Conservation (phyloP, 2,113 vertebrate species). For the Copsychus sechellarum region DNA sequence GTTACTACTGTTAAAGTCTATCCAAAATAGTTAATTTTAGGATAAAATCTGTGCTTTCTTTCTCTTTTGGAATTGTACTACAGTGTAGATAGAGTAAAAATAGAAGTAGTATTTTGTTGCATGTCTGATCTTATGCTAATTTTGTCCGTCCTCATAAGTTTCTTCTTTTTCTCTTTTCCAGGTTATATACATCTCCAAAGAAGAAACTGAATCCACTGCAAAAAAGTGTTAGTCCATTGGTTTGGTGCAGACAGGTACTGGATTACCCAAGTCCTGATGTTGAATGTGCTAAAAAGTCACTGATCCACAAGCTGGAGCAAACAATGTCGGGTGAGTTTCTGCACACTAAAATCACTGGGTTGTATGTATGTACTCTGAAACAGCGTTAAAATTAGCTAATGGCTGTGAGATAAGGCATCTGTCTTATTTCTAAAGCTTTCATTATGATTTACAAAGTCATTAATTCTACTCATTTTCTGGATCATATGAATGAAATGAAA, state of each 20-base stretch:
- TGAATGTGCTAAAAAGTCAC: conserved; percentile 95
- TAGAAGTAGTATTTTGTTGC: neutral
- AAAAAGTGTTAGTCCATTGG: conserved; percentile 89
- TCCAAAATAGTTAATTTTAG: neutral
- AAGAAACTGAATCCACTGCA: conserved; percentile 87
- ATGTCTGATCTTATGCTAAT: neutral
- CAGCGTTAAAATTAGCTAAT: neutral
- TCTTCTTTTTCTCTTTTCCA: conserved; percentile 51
- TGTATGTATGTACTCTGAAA: neutral
- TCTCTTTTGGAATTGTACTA: neutral
- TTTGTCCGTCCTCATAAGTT: neutral
- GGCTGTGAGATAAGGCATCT: neutral
- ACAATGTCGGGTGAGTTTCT: conserved; percentile 90
- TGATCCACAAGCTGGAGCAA: conserved; percentile 95
- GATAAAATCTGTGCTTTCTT: neutral
- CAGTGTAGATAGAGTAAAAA: neutral
- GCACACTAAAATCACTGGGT: neutral
- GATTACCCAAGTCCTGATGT: conserved; percentile 96
- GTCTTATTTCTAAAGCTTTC: neutral
- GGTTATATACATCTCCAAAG: conserved; percentile 92
- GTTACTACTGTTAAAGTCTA: neutral
- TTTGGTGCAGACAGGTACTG: conserved; percentile 95
- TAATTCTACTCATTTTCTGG: neutral
- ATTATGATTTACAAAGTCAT: neutral
- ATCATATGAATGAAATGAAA: neutral